Evolutionary conservation across 2,113 vertebrate genomes (phyloP).

Genomic region (Reinhardtius hippoglossoides): DNA sequence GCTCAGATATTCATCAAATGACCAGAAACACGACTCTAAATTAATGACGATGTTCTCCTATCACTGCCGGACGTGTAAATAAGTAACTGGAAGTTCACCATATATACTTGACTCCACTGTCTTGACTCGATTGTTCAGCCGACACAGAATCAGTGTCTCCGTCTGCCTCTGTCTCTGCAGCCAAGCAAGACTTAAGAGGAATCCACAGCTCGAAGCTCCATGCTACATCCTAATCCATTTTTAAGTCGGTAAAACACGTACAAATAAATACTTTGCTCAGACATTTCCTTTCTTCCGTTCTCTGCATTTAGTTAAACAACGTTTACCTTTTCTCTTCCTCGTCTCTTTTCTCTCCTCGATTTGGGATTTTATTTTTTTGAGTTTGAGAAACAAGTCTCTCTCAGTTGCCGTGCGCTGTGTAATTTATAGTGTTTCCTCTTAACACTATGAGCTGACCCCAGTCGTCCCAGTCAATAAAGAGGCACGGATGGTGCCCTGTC

Average conservation of each 20-base stretch:
- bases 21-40: no score
- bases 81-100: neutral
- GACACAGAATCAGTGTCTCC: neutral
- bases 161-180: conserved; percentile 16
- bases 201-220: conserved; percentile 39
- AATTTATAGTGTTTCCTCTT: conserved; percentile 82
- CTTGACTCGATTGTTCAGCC: conserved; percentile 6
- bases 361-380: conserved; percentile 39
- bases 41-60: no score
- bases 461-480: conserved; percentile 75
- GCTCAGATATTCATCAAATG: no score
- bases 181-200: conserved; percentile 28
- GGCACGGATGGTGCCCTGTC: conserved; percentile 73
- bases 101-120: neutral
- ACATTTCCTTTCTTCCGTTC: conserved; percentile 27
- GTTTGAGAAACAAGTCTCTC: conserved; percentile 58
- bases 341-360: conserved; percentile 15
- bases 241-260: conserved; percentile 53
- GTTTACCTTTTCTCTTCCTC: neutral
- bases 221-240: conserved; percentile 36
- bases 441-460: conserved; percentile 78
- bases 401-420: conserved; percentile 55
- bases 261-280: conserved; percentile 63
- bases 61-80: no score
- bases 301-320: neutral